Conservation (phyloP, 2,113 vertebrate species). For the Aviceda subcristata region DNA sequence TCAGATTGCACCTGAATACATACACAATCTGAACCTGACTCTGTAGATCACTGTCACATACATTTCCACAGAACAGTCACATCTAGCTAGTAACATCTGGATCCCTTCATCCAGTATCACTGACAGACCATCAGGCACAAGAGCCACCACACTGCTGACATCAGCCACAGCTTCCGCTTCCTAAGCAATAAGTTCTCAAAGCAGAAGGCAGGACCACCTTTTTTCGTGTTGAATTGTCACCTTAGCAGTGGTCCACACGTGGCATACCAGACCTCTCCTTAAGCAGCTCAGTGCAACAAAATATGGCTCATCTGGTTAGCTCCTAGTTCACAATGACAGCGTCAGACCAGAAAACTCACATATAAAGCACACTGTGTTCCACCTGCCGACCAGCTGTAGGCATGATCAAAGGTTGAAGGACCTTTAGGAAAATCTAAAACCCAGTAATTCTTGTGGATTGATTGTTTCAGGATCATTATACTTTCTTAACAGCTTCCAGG, state of each 20-base stretch:
- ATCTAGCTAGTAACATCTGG: neutral
- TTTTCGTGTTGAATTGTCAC: neutral
- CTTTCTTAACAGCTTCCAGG: neutral
- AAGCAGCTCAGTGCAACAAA: neutral
- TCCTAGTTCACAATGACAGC: neutral
- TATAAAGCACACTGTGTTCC: neutral
- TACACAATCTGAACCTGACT: neutral
- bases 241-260: fast-evolving
- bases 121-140: neutral
- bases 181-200: neutral
- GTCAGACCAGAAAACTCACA: neutral
- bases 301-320: neutral
- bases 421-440: neutral
- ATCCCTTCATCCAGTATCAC: neutral
- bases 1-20: neutral
- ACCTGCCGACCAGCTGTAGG: neutral
- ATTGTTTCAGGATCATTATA: neutral
- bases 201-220: neutral
- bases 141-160: too few relatives aligned
- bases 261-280: neutral
- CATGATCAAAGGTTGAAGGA: neutral
- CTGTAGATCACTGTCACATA: neutral
- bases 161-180: neutral
- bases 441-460: neutral
- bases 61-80: neutral